A percentile compares a stretch with the other conserved stretches of the same genome.
Evolutionary conservation across 1,140 invertebrate species (phyloP).

Genomic region (Panagrolaimus sp.): DNA sequence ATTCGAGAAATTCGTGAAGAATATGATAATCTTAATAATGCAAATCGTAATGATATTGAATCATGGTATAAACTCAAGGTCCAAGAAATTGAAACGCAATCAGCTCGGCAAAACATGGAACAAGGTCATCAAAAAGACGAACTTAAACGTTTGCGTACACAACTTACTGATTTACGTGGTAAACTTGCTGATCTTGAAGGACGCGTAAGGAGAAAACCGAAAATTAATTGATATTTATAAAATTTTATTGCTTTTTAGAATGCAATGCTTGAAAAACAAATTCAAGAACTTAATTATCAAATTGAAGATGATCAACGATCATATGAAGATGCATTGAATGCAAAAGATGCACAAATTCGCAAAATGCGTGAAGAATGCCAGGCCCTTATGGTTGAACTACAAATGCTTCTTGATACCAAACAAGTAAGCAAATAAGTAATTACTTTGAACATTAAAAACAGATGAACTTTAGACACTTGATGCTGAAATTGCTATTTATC

Average conservation of each 20-base stretch:
- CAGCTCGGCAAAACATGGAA: constrained; percentile 62
- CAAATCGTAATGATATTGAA: constrained; percentile 60
- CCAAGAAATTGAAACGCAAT: constrained; percentile 63
- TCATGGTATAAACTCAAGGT: constrained; percentile 59
- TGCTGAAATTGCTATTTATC: constrained; percentile 58
- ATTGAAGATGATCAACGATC: constrained; percentile 60
- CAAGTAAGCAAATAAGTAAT: constrained; percentile 26
- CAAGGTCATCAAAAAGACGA: constrained; percentile 61
- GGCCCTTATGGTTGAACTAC: constrained; percentile 59
- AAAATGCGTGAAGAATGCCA: constrained; percentile 60
- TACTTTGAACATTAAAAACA: not conserved
- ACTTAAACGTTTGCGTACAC: constrained; percentile 60
- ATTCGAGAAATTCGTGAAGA: constrained; percentile 63
- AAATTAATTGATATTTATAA: constrained; percentile 7
- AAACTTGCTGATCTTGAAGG: constrained; percentile 62
- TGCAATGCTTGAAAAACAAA: constrained; percentile 61
- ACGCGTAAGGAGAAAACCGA: constrained; percentile 32
- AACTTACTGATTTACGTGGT: constrained; percentile 59
- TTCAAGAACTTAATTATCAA: constrained; percentile 61
- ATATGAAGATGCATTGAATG: constrained; percentile 57
- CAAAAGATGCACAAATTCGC: constrained; percentile 59
- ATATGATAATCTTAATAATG: constrained; percentile 62
- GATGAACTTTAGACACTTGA: constrained; percentile 54
- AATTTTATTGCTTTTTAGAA: constrained; percentile 52
- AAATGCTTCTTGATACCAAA: constrained; percentile 61